Percentiles rank a stretch among this genome's conserved stretches.
phyloP scores from a whole-genome alignment of 2,797 vertebrate genomes.

The Sylvilagus floridanus region DNA sequence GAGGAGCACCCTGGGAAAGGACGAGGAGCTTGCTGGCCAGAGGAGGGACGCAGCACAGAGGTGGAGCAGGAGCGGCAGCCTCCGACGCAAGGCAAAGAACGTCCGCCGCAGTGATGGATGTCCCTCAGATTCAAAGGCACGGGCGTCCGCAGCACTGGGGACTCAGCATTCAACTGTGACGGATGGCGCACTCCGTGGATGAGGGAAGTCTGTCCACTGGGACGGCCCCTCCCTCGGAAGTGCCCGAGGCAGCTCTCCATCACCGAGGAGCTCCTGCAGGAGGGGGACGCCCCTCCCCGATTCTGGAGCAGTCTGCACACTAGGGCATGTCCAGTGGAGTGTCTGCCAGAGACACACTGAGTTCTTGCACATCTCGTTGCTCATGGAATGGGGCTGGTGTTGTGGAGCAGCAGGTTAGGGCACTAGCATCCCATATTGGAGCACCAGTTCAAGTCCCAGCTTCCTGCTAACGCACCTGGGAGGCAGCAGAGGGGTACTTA shows the following conservation, averaged over 20 bases:
- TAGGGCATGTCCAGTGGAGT: not conserved
- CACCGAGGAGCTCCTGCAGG: not conserved
- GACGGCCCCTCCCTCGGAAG: not conserved
- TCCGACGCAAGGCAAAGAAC: not conserved
- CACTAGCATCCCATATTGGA: too few species aligned
- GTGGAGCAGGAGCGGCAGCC: not conserved
- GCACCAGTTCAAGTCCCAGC: too few species aligned
- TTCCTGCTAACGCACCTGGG: too few species aligned
- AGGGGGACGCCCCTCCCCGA: not conserved
- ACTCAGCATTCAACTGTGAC: accelerated
- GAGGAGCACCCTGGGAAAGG: not conserved
- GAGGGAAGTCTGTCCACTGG: not conserved
- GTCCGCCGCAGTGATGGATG: slow-evolving; percentile 22
- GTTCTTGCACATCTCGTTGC: not conserved
- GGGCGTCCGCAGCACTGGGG: accelerated
- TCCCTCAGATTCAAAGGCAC: not conserved
- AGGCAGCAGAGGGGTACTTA: too few species aligned
- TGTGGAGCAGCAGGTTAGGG: too few species aligned
- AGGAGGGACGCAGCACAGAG: slow-evolving; percentile 5
- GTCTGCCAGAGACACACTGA: accelerated
- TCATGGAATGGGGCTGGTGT: not conserved
- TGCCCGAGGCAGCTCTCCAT: accelerated
- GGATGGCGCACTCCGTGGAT: accelerated
- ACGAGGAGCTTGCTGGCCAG: not conserved
- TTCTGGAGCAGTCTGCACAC: not conserved